phyloP scores from a whole-genome alignment of 2,797 vertebrate species.

The Heterohyrax brucei region DNA sequence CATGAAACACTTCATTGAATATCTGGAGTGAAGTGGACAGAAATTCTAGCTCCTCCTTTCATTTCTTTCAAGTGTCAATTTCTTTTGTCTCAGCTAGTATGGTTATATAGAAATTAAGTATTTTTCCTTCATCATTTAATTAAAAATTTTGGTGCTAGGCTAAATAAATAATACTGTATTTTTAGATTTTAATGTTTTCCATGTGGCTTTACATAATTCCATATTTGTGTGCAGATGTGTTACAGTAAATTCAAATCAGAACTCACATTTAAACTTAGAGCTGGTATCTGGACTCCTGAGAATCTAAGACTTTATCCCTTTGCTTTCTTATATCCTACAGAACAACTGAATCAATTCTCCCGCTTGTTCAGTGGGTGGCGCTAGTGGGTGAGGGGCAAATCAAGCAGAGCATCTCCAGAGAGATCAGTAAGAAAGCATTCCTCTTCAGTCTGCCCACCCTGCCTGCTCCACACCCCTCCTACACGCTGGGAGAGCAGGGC shows the following conservation, averaged over 20 bases:
- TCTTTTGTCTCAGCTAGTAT: not conserved
- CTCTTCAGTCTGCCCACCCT: fast-evolving
- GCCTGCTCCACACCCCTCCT: not conserved
- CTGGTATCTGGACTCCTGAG: not conserved
- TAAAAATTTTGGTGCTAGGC: not conserved
- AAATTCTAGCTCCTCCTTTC: not conserved
- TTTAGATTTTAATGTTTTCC: not conserved
- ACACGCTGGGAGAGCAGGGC: not conserved
- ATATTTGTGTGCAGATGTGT: not conserved
- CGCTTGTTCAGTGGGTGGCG: not conserved
- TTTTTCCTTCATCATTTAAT: not conserved
- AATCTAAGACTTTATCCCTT: not conserved
- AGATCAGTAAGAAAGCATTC: not conserved
- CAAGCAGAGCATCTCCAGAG: not conserved
- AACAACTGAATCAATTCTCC: not conserved
- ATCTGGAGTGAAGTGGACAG: not conserved
- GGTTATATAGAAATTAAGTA: not conserved
- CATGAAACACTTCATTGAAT: not conserved
- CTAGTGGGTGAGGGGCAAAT: not conserved
- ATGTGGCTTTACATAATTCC: not conserved
- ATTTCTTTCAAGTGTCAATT: not conserved
- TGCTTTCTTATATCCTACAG: not conserved
- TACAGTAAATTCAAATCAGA: conserved; percentile 1
- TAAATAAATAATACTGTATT: not conserved
- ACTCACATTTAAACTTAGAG: not conserved